Conservation (phyloP, 2,797 vertebrate species). For the Botia almorhae region DNA sequence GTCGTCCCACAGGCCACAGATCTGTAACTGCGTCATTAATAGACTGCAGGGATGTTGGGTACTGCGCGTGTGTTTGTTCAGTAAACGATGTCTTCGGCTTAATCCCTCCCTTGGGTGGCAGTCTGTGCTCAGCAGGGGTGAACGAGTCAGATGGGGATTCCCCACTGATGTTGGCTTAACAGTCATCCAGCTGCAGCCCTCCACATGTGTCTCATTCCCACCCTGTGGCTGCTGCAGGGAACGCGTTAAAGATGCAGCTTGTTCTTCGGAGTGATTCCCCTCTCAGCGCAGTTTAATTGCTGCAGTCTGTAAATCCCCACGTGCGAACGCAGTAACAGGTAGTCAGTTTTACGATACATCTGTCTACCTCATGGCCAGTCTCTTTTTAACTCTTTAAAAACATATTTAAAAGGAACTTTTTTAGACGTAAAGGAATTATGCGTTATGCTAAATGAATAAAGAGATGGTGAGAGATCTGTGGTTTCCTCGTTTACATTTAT, state of each 20-base stretch:
- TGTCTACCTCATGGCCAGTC: no score
- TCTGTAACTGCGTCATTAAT: slow-evolving; percentile 4
- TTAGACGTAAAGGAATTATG: no score
- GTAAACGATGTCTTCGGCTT: slow-evolving; percentile 29
- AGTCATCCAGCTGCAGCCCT: slow-evolving; percentile 20
- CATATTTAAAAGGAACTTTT: no score
- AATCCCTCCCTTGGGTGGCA: slow-evolving; percentile 33
- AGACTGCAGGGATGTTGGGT: slow-evolving; percentile 29
- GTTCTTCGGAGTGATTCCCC: slow-evolving; percentile 20
- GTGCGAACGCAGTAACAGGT: not conserved
- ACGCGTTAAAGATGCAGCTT: not conserved
- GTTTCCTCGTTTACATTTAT: no score
- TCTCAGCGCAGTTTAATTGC: slow-evolving; percentile 33
- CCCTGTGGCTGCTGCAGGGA: slow-evolving; percentile 3
- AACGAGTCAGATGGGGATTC: slow-evolving; percentile 39
- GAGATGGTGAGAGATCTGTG: no score
- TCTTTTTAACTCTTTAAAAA: no score
- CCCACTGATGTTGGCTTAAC: slow-evolving; percentile 33
- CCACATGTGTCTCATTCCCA: slow-evolving; percentile 23
- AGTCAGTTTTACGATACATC: no score
- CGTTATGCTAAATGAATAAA: no score
- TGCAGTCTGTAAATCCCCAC: slow-evolving; percentile 16
- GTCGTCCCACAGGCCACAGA: not conserved
- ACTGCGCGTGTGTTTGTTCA: slow-evolving; percentile 37
- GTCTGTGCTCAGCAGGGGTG: slow-evolving; percentile 35